Percentiles rank a stretch among this genome's conserved stretches.
phyloP scores from a whole-genome alignment of 1,140 invertebrate genomes.

The Vollenhovia emeryi region DNA sequence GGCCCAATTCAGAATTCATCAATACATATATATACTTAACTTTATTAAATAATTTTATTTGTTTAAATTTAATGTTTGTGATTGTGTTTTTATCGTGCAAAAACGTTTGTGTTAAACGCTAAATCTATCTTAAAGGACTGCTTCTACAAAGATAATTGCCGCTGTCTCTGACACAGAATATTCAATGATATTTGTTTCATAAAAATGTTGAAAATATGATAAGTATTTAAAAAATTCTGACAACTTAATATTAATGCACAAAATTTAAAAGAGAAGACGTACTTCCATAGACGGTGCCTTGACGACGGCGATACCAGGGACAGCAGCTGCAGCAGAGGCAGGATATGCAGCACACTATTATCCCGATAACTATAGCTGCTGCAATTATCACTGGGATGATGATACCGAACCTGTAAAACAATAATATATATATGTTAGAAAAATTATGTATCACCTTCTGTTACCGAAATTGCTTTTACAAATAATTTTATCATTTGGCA shows the following conservation, averaged over 20 bases:
- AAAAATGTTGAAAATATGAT: not conserved
- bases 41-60: conserved; percentile 1
- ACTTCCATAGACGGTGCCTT: conserved; percentile 80
- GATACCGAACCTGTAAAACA: conserved; percentile 66
- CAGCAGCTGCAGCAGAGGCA: conserved; percentile 81
- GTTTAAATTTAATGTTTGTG: not conserved
- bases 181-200: not conserved
- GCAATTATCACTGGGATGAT: conserved; percentile 60
- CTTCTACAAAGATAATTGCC: not conserved
- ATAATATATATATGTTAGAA: not conserved
- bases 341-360: conserved; percentile 75
- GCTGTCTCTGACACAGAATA: conserved; percentile 35
- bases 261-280: conserved; percentile 51
- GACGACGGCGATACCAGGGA: conserved; percentile 79
- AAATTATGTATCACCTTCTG: not conserved
- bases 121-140: not conserved
- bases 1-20: not conserved
- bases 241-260: not conserved
- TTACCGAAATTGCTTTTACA: not conserved
- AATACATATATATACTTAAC: not conserved
- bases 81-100: not conserved
- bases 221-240: conserved; percentile 3
- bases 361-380: conserved; percentile 39
- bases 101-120: not conserved
- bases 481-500: not conserved